Evolutionary conservation across 2,888 invertebrate genomes (phyloP), one percentile per base, ranked within the genome.

Genomic region (Amphimallon solstitiale): DNA sequence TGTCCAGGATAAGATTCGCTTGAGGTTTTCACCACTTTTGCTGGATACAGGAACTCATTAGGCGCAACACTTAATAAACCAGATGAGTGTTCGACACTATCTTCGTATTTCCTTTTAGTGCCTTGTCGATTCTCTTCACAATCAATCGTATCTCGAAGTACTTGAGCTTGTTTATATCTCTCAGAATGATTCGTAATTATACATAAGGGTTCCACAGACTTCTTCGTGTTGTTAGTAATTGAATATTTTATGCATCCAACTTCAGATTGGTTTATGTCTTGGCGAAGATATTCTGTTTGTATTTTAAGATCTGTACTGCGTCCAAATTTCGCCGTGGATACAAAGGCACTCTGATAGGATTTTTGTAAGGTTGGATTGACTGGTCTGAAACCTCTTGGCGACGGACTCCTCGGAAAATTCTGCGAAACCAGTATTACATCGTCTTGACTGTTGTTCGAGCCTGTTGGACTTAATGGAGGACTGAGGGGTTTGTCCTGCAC

Each of bases 401-500:
- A 37, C 2, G 19, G 45, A 48, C 67, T 70, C 34, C 65, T 45
- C 45, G 70, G 64, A 1, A 48, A 62, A 34, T 40, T 45, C 15
- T 40, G 35, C 40, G 19, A 23, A 60, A 35, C 48, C 7, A 49
- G 17, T 38, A 46, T 37, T 15, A 52, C 59, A 43, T 63, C 67
- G 45, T 60, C 59, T 34, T 49, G 40, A 35, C 62, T 21, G 23
- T 14, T 65, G 5, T 9, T 29, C 1, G 29, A 29, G 9, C 29
- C 29, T 29, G 29, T 65, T 63, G 92, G 92, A 74, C 92, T 92
- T 10, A 90, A 76, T 0, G 91, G 89, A 0, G 92, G 92, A 76
- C 91, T 91, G 21, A 78, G 66, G 6, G 76, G 72, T 68, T 75
- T 75, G 69, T 69, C 67, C 12, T 65, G 37, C 37, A 73, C 63